These are phyloP conservation scores for Chionoecetes opilio DNA, from an alignment of 1,140 invertebrate genomes.

Conservation along the genomic window DNA sequence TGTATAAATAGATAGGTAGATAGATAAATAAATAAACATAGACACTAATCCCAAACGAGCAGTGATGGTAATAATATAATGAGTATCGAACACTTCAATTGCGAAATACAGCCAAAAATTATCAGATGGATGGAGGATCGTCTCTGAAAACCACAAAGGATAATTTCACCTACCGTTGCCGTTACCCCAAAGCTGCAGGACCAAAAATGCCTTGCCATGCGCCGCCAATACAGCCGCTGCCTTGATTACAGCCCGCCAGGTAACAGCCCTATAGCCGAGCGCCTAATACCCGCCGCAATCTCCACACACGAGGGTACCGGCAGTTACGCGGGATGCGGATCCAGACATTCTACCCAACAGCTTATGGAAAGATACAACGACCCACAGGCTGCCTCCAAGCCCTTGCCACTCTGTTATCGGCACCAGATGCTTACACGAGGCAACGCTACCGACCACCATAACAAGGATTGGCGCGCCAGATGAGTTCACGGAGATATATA, in stretches of 20 bases:
- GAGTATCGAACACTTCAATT: neutral
- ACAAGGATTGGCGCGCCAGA: neutral
- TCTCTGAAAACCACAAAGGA: neutral
- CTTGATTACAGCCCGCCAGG: neutral
- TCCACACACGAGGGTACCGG: neutral
- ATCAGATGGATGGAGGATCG: neutral
- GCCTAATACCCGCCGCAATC: conserved; percentile 5
- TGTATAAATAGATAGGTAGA: neutral
- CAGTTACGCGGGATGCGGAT: conserved; percentile 15
- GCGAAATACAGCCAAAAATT: neutral
- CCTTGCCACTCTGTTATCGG: conserved; percentile 11
- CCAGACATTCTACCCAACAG: neutral
- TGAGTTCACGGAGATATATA: neutral
- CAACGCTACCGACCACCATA: neutral
- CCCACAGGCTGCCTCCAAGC: neutral
- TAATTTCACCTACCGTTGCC: neutral
- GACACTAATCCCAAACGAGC: neutral
- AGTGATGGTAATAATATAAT: no score
- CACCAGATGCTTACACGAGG: neutral
- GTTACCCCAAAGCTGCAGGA: neutral
- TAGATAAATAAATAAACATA: neutral
- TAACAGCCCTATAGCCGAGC: neutral
- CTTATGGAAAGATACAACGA: conserved; percentile 20
- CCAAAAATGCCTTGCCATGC: neutral
- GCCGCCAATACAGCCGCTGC: conserved; percentile 23